Percentiles rank a stretch among this genome's conserved stretches.
phyloP scores from a whole-genome alignment of 2,113 vertebrate species.

The Cheilinus undulatus region DNA sequence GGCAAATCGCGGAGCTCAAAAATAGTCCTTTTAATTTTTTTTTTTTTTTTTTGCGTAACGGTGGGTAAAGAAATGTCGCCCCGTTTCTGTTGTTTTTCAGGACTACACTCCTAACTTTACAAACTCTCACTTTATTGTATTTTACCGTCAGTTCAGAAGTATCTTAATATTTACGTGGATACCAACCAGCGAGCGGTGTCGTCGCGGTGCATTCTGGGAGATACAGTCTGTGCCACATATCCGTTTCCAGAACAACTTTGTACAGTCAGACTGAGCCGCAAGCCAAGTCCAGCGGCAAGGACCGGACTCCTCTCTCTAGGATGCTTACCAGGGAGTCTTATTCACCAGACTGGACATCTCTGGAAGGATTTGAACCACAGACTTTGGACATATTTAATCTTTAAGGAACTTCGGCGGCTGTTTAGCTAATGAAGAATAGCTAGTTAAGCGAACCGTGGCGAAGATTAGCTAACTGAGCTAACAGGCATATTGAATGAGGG shows the following conservation, averaged over 20 bases:
- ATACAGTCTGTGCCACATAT: constrained; percentile 79
- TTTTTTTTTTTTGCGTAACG: too few species aligned
- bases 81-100: too few species aligned
- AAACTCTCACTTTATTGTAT: too few species aligned
- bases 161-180: accelerated
- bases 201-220: constrained; percentile 77
- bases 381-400: constrained; percentile 13
- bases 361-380: neutral
- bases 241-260: constrained; percentile 61
- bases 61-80: too few species aligned
- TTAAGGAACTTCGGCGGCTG: constrained; percentile 51
- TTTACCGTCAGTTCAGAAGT: accelerated
- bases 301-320: neutral
- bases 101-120: too few species aligned
- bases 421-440: constrained; percentile 39
- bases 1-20: too few species aligned
- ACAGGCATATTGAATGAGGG: constrained; percentile 43
- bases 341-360: neutral
- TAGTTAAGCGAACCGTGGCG: constrained; percentile 38
- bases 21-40: too few species aligned
- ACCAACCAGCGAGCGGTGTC: neutral
- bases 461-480: constrained; percentile 72
- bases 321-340: constrained; percentile 30
- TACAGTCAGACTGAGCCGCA: constrained; percentile 52
- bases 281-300: constrained; percentile 32